These are phyloP conservation scores for Phania funesta DNA, from an alignment of 2,888 invertebrate species.

Conservation along the genomic window DNA sequence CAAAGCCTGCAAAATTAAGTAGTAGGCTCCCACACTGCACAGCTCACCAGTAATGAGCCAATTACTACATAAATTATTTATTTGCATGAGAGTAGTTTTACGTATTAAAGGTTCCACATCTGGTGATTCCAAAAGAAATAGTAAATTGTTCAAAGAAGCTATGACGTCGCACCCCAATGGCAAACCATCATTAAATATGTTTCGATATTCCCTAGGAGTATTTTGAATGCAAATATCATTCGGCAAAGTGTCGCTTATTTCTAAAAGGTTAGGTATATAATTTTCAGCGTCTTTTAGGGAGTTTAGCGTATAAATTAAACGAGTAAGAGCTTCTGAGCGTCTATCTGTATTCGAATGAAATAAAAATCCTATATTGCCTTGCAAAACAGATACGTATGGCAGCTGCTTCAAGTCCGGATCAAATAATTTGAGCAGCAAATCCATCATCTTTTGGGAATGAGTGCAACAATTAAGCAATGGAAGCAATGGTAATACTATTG, in stretches of 20 bases:
- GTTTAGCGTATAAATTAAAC: conserved; percentile 73
- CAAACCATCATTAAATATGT: conserved; percentile 70
- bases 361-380: conserved; percentile 75
- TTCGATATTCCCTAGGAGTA: conserved; percentile 70
- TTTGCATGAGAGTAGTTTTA: conserved; percentile 76
- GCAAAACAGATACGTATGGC: conserved; percentile 70
- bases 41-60: conserved; percentile 70
- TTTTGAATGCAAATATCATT: conserved; percentile 73
- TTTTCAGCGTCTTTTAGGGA: conserved; percentile 66
- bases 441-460: conserved; percentile 68
- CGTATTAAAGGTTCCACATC: conserved; percentile 75
- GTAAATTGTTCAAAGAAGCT: conserved; percentile 70
- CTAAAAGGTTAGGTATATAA: conserved; percentile 71
- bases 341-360: conserved; percentile 71
- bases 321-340: conserved; percentile 73
- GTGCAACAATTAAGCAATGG: conserved; percentile 74
- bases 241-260: conserved; percentile 72
- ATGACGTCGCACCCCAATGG: conserved; percentile 35
- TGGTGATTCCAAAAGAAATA: conserved; percentile 73
- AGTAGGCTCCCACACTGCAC: conserved; percentile 71
- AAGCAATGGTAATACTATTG: conserved; percentile 72
- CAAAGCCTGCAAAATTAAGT: conserved; percentile 71
- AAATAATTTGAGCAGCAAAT: conserved; percentile 71
- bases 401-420: conserved; percentile 73
- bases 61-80: conserved; percentile 76